phyloP scores from a whole-genome alignment of 2,888 invertebrate species.

The Phlogophora meticulosa region DNA sequence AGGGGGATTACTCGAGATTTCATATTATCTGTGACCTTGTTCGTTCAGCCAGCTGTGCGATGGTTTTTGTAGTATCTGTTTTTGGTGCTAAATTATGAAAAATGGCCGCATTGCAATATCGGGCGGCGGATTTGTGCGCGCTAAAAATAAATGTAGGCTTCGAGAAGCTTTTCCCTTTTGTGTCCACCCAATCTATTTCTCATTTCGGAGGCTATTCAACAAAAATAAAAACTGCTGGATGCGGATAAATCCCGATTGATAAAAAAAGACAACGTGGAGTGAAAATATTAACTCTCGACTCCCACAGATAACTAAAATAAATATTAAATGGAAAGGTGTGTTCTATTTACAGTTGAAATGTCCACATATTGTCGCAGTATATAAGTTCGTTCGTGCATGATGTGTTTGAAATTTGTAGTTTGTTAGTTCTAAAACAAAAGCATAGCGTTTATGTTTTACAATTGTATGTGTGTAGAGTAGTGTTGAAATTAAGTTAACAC shows the following conservation, averaged over 20 bases:
- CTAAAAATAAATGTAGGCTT: slow-evolving; percentile 7
- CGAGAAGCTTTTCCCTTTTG: not conserved
- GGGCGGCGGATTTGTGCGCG: not conserved
- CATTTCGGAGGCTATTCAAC: not conserved
- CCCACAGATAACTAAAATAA: slow-evolving; percentile 13
- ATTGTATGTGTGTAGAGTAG: not conserved
- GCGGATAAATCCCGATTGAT: slow-evolving; percentile 1
- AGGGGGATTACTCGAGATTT: slow-evolving; percentile 61
- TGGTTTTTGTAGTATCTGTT: slow-evolving; percentile 36
- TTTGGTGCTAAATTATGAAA: slow-evolving; percentile 26
- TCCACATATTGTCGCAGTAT: slow-evolving; percentile 11
- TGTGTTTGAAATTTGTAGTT: slow-evolving; percentile 25
- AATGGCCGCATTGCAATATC: not conserved
- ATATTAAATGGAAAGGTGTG: not conserved
- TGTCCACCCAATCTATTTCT: slow-evolving; percentile 25
- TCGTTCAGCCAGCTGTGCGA: slow-evolving; percentile 41
- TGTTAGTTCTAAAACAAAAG: slow-evolving; percentile 21
- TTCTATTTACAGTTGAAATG: slow-evolving; percentile 21
- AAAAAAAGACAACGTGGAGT: not conserved
- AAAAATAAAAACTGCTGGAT: not conserved
- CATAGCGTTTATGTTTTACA: not conserved
- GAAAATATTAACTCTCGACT: not conserved
- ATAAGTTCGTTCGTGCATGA: slow-evolving; percentile 1
- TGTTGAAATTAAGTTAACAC: slow-evolving; percentile 22
- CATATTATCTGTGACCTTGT: slow-evolving; percentile 60